phyloP scores from a whole-genome alignment of 1,140 invertebrate genomes.

The Aphidius ervi region DNA sequence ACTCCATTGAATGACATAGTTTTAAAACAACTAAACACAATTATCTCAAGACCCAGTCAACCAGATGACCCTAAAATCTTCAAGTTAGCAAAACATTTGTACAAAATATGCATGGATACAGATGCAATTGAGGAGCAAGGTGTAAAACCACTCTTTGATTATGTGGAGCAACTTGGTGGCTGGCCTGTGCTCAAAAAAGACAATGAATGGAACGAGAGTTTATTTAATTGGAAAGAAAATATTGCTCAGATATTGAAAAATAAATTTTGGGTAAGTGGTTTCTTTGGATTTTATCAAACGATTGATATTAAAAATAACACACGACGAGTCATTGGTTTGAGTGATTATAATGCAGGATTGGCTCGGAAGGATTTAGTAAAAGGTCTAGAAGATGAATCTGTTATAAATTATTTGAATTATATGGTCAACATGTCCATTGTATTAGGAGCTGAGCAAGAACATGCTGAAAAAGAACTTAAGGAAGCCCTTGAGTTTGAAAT shows the following conservation, averaged over 20 bases:
- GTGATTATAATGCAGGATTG: no score
- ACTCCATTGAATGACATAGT: conserved; percentile 73
- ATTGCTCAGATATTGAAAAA: conserved; percentile 72
- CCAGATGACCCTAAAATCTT: conserved; percentile 68
- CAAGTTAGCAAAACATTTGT: conserved; percentile 63
- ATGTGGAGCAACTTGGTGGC: conserved; percentile 75
- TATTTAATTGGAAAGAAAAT: conserved; percentile 76
- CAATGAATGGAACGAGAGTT: conserved; percentile 62
- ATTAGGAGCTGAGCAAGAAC: no score
- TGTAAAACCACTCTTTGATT: conserved; percentile 63
- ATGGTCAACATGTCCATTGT: no score
- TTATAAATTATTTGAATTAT: no score
- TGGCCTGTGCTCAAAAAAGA: conserved; percentile 84
- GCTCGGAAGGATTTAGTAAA: no score
- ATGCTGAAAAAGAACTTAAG: no score
- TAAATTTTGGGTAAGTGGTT: conserved; percentile 85
- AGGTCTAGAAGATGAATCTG: no score
- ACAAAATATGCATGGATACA: conserved; percentile 66
- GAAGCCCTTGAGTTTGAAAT: no score
- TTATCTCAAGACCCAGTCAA: conserved; percentile 66
- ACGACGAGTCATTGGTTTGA: conserved; percentile 52
- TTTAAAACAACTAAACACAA: conserved; percentile 69
- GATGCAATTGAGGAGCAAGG: conserved; percentile 70
- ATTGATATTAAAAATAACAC: conserved; percentile 59
- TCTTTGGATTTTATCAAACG: conserved; percentile 86